Evolutionary conservation across 2,113 vertebrate species (phyloP).

Genomic region (Penelope pileata): DNA sequence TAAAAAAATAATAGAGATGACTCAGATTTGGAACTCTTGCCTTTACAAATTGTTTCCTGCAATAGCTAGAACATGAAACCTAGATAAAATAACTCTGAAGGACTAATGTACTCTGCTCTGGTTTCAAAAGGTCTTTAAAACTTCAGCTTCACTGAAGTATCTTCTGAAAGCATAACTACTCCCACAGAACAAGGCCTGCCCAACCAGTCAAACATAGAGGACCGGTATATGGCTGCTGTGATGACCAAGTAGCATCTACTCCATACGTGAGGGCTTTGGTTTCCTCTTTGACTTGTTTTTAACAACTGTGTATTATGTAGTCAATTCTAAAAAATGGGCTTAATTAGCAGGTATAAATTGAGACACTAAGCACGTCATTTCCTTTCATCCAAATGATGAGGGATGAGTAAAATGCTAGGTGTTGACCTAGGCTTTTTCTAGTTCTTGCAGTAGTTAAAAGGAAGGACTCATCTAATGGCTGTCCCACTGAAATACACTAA

Average conservation of each 20-base stretch:
- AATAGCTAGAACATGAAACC: conserved; percentile 27
- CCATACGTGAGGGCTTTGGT: not conserved
- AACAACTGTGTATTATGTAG: conserved; percentile 22
- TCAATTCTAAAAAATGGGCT: conserved; percentile 23
- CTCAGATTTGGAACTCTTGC: conserved; percentile 33
- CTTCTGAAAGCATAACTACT: conserved; percentile 42
- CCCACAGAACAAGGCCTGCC: conserved; percentile 34
- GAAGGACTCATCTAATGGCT: conserved; percentile 4
- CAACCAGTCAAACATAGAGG: conserved; percentile 46
- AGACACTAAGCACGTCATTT: not conserved
- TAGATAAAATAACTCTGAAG: conserved; percentile 24
- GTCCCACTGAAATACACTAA: not conserved
- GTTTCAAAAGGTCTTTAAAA: conserved; percentile 27
- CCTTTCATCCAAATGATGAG: conserved; percentile 21
- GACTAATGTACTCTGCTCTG: not conserved
- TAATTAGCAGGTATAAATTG: conserved; percentile 44
- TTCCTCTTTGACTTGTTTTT: conserved; percentile 40
- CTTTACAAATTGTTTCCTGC: conserved; percentile 28
- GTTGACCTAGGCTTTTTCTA: conserved; percentile 4
- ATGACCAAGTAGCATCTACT: conserved; percentile 20
- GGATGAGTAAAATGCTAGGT: not conserved
- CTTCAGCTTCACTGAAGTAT: conserved; percentile 29
- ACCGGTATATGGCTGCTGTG: not conserved
- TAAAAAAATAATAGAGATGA: conserved; percentile 16
- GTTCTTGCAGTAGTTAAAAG: not conserved